A percentile compares a stretch with the other conserved stretches of the same genome.
phyloP scores from a whole-genome alignment of 2,113 vertebrate genomes.

The Colaptes auratus region DNA sequence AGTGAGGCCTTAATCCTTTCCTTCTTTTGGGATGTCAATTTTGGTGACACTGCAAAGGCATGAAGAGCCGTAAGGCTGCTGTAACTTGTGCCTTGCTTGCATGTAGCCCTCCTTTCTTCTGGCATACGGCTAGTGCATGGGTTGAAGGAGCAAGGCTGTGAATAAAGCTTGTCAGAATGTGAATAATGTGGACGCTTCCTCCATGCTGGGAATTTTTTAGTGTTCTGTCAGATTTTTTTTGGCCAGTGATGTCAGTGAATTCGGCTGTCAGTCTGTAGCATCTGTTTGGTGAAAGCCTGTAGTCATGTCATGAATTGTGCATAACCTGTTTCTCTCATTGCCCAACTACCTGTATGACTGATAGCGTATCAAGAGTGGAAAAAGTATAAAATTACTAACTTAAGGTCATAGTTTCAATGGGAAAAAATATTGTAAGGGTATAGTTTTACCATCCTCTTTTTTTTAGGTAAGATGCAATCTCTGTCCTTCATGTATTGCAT shows the following conservation, averaged over 20 bases:
- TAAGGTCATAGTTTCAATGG: neutral
- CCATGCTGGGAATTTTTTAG: neutral
- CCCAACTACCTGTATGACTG: neutral
- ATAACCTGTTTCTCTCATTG: neutral
- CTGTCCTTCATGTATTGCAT: neutral
- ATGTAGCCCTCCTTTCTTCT: neutral
- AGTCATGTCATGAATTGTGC: neutral
- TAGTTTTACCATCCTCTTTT: neutral
- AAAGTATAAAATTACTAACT: neutral
- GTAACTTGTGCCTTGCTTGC: neutral
- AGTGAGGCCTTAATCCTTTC: neutral
- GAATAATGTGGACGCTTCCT: neutral
- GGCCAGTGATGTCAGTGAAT: neutral
- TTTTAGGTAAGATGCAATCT: neutral
- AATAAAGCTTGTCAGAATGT: neutral
- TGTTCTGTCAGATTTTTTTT: neutral
- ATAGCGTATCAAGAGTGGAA: neutral
- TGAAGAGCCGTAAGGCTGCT: neutral
- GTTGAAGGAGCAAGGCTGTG: neutral
- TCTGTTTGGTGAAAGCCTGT: neutral
- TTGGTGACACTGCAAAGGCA: neutral
- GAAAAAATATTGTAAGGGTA: neutral
- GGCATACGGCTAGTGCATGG: neutral
- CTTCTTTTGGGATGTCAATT: neutral
- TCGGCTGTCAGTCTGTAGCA: slow-evolving; percentile 5